These are phyloP conservation scores for Polydrusus pterygomalis DNA, from an alignment of 2,888 invertebrate species.

Conservation along the genomic window DNA sequence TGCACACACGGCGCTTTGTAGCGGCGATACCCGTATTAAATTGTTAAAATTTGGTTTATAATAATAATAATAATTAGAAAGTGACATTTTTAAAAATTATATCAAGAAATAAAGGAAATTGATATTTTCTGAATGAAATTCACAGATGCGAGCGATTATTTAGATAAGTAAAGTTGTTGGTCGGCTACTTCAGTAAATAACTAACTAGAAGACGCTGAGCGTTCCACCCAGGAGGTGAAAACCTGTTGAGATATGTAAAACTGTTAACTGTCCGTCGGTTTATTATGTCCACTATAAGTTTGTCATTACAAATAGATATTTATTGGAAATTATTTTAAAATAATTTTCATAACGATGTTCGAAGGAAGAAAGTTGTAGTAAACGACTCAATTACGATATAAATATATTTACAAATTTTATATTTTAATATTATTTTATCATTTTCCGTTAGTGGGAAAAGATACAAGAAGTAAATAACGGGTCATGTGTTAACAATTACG, in stretches of 20 bases:
- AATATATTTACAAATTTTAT: not conserved
- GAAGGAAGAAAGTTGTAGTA: constrained; percentile 2
- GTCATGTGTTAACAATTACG: too few species aligned
- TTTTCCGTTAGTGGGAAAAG: too few species aligned
- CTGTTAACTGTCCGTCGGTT: constrained; percentile 41
- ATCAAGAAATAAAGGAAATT: not conserved
- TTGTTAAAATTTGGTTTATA: too few species aligned
- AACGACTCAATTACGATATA: not conserved
- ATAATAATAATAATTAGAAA: not conserved
- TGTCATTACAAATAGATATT: constrained; percentile 22
- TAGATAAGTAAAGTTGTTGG: constrained; percentile 36
- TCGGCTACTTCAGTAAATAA: constrained; percentile 47
- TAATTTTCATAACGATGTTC: not conserved
- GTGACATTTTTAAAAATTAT: not conserved
- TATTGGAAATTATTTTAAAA: constrained; percentile 13
- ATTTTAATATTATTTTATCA: not conserved
- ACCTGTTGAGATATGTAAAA: constrained; percentile 52
- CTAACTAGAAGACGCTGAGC: constrained; percentile 38
- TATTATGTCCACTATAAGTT: constrained; percentile 28
- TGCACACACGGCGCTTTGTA: too few species aligned
- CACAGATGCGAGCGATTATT: constrained; percentile 34
- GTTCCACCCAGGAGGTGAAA: constrained; percentile 48
- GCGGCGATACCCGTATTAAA: too few species aligned
- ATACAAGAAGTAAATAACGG: too few species aligned
- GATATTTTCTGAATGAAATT: constrained; percentile 41